Evolutionary conservation across 64 coral and sea anemone genomes (phyloP).

Genomic region (Montipora efflorescens): DNA sequence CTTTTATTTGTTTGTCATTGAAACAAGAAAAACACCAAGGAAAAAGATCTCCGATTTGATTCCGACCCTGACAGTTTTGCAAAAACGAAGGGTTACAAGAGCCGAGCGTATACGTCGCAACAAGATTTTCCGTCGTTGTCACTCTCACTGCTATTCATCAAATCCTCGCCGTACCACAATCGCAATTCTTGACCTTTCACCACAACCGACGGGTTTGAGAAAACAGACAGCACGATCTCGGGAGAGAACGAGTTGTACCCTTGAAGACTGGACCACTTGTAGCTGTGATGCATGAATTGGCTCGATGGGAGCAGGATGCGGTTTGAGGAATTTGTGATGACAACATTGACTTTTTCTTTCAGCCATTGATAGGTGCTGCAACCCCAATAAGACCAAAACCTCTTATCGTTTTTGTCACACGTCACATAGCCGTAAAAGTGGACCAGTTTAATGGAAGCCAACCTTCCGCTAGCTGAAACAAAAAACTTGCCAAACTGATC

Average conservation of each 20-base stretch:
- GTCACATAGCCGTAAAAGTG: not conserved
- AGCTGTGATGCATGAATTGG: not conserved
- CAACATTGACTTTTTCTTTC: not conserved
- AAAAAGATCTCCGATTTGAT: no score
- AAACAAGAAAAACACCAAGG: no score
- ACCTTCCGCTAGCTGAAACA: not conserved
- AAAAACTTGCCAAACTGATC: not conserved
- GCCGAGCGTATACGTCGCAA: not conserved
- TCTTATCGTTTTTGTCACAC: not conserved
- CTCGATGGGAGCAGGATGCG: not conserved
- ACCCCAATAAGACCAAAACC: not conserved
- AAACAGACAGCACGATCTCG: not conserved
- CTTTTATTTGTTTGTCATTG: no score
- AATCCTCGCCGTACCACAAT: not conserved
- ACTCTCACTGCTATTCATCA: not conserved
- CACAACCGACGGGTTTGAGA: not conserved
- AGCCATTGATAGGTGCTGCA: not conserved
- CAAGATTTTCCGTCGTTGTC: not conserved
- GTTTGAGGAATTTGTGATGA: not conserved
- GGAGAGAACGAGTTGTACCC: not conserved
- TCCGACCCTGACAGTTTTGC: no score
- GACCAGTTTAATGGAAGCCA: slow-evolving; percentile 34
- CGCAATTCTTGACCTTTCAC: not conserved
- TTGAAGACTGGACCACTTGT: not conserved
- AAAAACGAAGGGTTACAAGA: no score